Evolutionary conservation across 1,140 invertebrate species (phyloP).

Genomic region (Plutomurus gul): DNA sequence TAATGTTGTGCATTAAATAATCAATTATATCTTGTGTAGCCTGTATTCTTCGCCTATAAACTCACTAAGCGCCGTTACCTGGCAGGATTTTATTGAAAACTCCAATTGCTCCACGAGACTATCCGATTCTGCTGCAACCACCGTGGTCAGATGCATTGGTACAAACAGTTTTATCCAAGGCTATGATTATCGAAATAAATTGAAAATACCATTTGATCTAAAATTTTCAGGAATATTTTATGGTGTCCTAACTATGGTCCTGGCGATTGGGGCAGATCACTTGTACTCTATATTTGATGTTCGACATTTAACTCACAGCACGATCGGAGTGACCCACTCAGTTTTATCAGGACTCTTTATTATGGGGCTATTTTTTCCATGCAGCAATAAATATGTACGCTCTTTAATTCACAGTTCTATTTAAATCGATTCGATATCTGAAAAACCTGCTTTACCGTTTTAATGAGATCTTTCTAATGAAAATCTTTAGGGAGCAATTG

Average conservation of each 20-base stretch:
- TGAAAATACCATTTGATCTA: too few species aligned
- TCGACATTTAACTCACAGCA: neutral
- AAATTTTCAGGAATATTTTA: neutral
- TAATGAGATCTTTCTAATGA: too few species aligned
- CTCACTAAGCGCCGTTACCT: constrained; percentile 59
- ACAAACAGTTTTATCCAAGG: too few species aligned
- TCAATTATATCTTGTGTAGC: neutral
- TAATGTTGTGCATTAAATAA: too few species aligned
- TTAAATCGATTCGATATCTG: too few species aligned
- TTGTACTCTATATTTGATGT: neutral
- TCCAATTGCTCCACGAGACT: neutral
- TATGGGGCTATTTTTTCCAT: constrained; percentile 29
- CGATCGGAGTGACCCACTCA: neutral
- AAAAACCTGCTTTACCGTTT: too few species aligned
- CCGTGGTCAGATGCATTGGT: neutral
- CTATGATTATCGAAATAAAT: neutral
- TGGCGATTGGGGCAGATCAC: neutral
- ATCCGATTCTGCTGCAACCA: neutral
- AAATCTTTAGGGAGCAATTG: too few species aligned
- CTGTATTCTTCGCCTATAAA: constrained; percentile 59
- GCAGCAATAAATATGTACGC: constrained; percentile 36
- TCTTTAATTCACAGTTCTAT: neutral
- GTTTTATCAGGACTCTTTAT: constrained; percentile 18
- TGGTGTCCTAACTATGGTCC: neutral
- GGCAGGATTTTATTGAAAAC: constrained; percentile 55